Evolutionary conservation across 2,797 vertebrate species (phyloP), one percentile per base, ranked within the genome.

Genomic region (Gadopsis marmoratus): DNA sequence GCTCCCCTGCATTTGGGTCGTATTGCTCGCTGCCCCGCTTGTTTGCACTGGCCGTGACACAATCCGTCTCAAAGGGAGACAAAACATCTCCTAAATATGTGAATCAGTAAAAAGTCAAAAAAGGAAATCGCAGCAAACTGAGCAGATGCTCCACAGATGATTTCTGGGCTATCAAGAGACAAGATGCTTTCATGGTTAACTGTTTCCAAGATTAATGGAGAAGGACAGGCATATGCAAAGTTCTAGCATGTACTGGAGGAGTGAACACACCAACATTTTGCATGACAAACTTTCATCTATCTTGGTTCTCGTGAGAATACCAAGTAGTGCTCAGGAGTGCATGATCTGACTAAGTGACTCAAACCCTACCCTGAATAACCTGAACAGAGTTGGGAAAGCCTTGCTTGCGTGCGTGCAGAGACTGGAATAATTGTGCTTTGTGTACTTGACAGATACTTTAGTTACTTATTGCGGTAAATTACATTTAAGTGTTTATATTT

Each of bases 11-110:
- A 37, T 37, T 37, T 37, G 35, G 35, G 35, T 37, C 35, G 7
- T 33, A 33, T 33, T 33, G 7, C 33, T 33, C 26, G 26, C 26
- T 26, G 26, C 35, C 7, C 7, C 5, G 9, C 8, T 39, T 39
- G 37, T 39, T 39, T 39, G 37, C 37, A 39, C 9, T 39, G 37
- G 37, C 37, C 37, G 5, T 39, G 9, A 39, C 37, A 39, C 37
- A 39, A 10, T 69, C 71, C 75, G 76, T 53, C 69, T 74, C 74
- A 59, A 47, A 71, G 47, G 62, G 7, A 76, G 63, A 84, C 58
- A 78, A 71, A 86, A 50, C 79, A 78, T 55, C 53, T 81, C 82
- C 79, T 80, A 86, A 82, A 91, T 79, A 82, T 78, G 63, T 48
- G 45, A 85, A 63, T 76, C 55, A 6, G 66, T 83, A 55, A 77